Evolutionary conservation across 1,140 invertebrate species (phyloP).

Genomic region (Rhizoglyphus robini): DNA sequence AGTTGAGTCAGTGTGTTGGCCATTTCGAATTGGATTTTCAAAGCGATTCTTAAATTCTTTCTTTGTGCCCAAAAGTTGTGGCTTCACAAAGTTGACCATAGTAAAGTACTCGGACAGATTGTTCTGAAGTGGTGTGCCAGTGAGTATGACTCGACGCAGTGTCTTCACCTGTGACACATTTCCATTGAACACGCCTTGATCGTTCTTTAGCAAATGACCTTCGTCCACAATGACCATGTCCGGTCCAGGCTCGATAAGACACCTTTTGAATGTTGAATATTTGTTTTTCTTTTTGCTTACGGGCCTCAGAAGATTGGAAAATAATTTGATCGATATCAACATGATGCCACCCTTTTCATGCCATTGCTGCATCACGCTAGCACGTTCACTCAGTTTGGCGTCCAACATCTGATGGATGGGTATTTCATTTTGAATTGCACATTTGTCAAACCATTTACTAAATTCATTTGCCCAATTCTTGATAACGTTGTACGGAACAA

Average conservation of each 20-base stretch:
- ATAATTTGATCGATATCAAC: slow-evolving; percentile 92
- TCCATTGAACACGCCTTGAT: slow-evolving; percentile 66
- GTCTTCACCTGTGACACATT: slow-evolving; percentile 81
- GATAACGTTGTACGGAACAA: slow-evolving; percentile 88
- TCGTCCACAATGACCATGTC: slow-evolving; percentile 71
- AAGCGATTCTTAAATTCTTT: slow-evolving; percentile 90
- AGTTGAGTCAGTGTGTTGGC: slow-evolving; percentile 42
- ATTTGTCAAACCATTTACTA: slow-evolving; percentile 61
- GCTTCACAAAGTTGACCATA: slow-evolving; percentile 78
- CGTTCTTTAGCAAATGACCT: slow-evolving; percentile 85
- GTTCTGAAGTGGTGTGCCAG: slow-evolving; percentile 92
- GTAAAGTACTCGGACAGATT: slow-evolving; percentile 89
- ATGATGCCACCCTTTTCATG: slow-evolving; percentile 67
- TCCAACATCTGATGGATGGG: background rate
- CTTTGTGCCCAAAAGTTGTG: slow-evolving; percentile 73
- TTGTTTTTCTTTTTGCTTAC: slow-evolving; percentile 40
- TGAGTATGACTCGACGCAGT: slow-evolving; percentile 64
- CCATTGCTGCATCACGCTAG: slow-evolving; percentile 62
- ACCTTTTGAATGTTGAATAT: slow-evolving; percentile 30
- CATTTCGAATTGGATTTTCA: slow-evolving; percentile 23
- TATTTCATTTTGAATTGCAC: slow-evolving; percentile 22
- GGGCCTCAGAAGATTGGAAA: slow-evolving; percentile 58
- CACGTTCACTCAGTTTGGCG: slow-evolving; percentile 32
- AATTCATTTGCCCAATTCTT: slow-evolving; percentile 93
- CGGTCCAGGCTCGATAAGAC: slow-evolving; percentile 56